These are phyloP conservation scores for Aphodius sticticus DNA, from an alignment of 2,888 invertebrate species.

Conservation along the genomic window DNA sequence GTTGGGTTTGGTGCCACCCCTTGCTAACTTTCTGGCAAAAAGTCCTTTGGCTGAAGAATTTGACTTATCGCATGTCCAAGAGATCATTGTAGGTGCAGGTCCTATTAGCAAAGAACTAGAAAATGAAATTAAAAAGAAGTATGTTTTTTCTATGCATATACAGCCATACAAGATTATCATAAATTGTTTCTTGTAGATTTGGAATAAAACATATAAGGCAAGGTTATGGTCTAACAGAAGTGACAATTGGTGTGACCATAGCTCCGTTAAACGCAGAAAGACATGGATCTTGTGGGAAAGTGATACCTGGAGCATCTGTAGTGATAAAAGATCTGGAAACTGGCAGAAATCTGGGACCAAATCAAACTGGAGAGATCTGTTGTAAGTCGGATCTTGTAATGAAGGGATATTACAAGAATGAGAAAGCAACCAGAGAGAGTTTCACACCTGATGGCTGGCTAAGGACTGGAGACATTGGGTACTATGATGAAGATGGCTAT, in stretches of 20 bases:
- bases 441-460: conserved; percentile 80
- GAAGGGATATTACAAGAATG: conserved; percentile 74
- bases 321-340: conserved; percentile 71
- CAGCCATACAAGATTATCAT: background rate
- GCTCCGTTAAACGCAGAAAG: conserved; percentile 56
- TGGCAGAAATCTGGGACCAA: conserved; percentile 67
- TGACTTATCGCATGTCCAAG: conserved; percentile 59
- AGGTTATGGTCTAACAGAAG: conserved; percentile 82
- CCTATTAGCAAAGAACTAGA: conserved; percentile 46
- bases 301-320: conserved; percentile 68
- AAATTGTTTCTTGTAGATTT: conserved; percentile 10
- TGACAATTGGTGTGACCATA: conserved; percentile 66
- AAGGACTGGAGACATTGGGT: conserved; percentile 83
- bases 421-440: conserved; percentile 67
- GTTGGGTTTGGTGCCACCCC: conserved; percentile 61
- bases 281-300: conserved; percentile 70
- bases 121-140: conserved; percentile 26
- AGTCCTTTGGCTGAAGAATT: conserved; percentile 59
- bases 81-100: conserved; percentile 60
- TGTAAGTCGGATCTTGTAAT: conserved; percentile 73
- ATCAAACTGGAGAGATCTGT: conserved; percentile 80
- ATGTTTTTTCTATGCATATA: background rate
- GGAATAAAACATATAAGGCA: conserved; percentile 60
- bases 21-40: conserved; percentile 62
- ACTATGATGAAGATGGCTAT: conserved; percentile 77